Conservation (phyloP, 2,888 invertebrate genomes). For the Eupeodes latifasciatus region DNA sequence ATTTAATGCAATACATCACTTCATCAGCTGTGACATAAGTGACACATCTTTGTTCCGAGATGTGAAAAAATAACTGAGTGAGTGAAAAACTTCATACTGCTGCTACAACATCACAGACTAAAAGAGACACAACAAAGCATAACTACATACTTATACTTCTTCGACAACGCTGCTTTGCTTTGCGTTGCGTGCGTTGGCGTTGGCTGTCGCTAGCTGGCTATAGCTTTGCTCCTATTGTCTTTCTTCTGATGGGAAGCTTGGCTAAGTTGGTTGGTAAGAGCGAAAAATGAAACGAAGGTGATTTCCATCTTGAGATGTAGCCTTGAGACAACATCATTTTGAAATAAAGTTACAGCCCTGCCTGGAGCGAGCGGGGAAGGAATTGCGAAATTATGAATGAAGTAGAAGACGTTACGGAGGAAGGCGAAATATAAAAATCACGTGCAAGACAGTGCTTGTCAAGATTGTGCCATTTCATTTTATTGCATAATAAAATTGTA, state of each 20-base stretch:
- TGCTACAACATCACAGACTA: neutral
- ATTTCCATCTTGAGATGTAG: conserved; percentile 51
- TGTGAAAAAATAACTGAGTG: conserved; percentile 51
- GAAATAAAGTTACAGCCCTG: conserved; percentile 37
- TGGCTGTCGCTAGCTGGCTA: too few relatives aligned
- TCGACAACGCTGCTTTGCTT: neutral
- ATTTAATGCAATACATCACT: conserved; percentile 63
- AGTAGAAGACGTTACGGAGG: conserved; percentile 14
- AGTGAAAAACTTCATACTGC: conserved; percentile 38
- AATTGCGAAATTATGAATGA: neutral
- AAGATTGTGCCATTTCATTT: conserved; percentile 68
- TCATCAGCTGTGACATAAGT: conserved; percentile 69
- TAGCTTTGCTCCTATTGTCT: conserved; percentile 38
- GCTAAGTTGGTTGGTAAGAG: neutral
- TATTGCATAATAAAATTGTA: conserved; percentile 73
- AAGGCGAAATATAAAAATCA: conserved; percentile 36
- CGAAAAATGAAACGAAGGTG: conserved; percentile 31
- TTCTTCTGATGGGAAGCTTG: neutral
- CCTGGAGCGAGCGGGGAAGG: neutral
- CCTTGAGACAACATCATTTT: conserved; percentile 66
- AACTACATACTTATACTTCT: neutral
- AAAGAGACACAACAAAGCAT: neutral
- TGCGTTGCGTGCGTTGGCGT: too few relatives aligned
- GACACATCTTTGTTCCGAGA: conserved; percentile 66
- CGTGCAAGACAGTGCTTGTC: conserved; percentile 58